Evolutionary conservation across 2,888 invertebrate genomes (phyloP).

Genomic region (Limenitis camilla): DNA sequence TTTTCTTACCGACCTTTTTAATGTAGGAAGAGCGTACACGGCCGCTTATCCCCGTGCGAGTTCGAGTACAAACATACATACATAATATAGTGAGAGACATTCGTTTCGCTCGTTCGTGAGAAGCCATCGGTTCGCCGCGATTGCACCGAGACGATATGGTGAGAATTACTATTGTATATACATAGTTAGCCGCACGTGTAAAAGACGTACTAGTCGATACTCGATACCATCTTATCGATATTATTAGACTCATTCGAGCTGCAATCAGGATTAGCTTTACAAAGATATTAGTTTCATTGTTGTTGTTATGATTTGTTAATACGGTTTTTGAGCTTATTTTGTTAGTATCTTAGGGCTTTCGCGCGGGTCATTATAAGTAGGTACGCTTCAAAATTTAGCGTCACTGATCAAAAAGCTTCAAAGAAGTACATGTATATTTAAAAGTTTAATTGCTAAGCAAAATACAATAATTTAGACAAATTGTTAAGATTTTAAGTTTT

Average conservation of each 20-base stretch:
- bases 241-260: conserved; percentile 70
- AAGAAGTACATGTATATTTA: conserved; percentile 13
- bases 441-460: conserved; percentile 19
- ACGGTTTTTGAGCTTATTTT: conserved; percentile 57
- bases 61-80: conserved; percentile 61
- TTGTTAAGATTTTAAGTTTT: conserved; percentile 8
- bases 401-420: conserved; percentile 16
- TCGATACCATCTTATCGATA: conserved; percentile 70
- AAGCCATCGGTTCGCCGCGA: conserved; percentile 73
- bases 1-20: conserved; percentile 73
- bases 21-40: conserved; percentile 70
- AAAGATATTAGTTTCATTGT: conserved; percentile 62
- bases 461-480: conserved; percentile 15
- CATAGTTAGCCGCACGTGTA: conserved; percentile 72
- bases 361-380: conserved; percentile 41
- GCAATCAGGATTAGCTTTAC: conserved; percentile 65
- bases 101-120: conserved; percentile 69
- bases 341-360: conserved; percentile 53
- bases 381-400: conserved; percentile 15
- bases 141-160: conserved; percentile 60
- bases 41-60: conserved; percentile 68
- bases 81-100: conserved; percentile 64
- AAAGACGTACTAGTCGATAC: conserved; percentile 56
- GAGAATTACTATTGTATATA: conserved; percentile 67
- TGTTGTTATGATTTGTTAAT: conserved; percentile 60